phyloP scores from a whole-genome alignment of 1,140 invertebrate species.

The Tyrophagus putrescentiae region DNA sequence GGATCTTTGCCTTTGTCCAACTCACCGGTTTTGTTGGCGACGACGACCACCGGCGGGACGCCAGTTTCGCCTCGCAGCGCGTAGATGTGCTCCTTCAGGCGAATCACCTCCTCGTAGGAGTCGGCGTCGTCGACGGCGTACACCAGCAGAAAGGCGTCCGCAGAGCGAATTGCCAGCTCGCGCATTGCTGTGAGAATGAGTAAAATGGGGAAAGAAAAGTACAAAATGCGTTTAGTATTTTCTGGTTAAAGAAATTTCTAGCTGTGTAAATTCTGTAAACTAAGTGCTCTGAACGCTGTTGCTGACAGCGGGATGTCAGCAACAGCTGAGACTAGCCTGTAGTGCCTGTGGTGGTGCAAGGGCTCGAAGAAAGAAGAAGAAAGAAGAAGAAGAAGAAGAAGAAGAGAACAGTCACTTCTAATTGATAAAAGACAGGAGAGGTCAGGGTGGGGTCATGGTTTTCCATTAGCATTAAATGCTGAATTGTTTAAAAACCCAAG shows the following conservation, averaged over 20 bases:
- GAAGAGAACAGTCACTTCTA: not conserved
- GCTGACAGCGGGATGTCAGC: not conserved
- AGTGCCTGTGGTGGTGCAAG: not conserved
- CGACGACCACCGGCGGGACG: conserved; percentile 65
- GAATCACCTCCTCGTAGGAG: conserved; percentile 25
- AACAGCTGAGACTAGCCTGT: not conserved
- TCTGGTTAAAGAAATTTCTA: not conserved
- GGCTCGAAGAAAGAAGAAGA: not conserved
- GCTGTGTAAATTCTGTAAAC: not conserved
- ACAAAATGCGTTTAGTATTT: not conserved
- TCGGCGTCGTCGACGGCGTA: conserved; percentile 26
- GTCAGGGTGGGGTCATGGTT: too few species aligned
- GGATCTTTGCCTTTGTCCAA: not conserved
- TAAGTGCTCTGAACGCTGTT: not conserved
- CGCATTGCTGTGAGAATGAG: conserved; percentile 52
- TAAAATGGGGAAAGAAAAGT: not conserved
- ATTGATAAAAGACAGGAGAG: too few species aligned
- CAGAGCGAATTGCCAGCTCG: conserved; percentile 68
- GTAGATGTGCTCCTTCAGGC: conserved; percentile 19
- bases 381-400: not conserved
- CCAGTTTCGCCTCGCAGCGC: not conserved
- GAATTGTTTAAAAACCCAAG: too few species aligned
- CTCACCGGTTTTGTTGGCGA: conserved; percentile 55
- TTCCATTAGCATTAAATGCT: too few species aligned
- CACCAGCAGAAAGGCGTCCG: conserved; percentile 28